Evolutionary conservation across 2,888 invertebrate genomes (phyloP).

Genomic region (Acholoe squamosa): DNA sequence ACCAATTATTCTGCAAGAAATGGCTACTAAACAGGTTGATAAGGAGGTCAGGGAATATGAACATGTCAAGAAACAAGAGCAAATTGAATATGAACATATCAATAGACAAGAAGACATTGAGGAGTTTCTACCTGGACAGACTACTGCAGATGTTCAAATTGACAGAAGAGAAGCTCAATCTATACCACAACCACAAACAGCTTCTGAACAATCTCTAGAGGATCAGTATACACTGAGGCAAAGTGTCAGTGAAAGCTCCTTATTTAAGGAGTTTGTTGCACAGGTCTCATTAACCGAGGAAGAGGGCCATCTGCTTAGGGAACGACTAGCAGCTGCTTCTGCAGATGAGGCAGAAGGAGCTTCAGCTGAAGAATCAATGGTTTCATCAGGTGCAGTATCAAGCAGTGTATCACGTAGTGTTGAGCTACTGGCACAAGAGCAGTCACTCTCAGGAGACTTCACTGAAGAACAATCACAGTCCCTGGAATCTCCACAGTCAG

Average conservation of each 20-base stretch:
- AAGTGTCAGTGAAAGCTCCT: slow-evolving; percentile 9
- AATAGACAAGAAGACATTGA: not conserved
- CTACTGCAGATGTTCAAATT: not conserved
- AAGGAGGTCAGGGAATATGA: too few relatives aligned
- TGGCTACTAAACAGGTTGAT: not conserved
- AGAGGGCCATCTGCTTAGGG: slow-evolving; percentile 4
- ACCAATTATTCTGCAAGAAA: not conserved
- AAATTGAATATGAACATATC: not conserved
- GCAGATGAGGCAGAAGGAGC: slow-evolving; percentile 17
- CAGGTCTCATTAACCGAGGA: slow-evolving; percentile 33
- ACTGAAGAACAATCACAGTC: not conserved
- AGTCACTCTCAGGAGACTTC: slow-evolving; percentile 6
- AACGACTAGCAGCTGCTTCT: not conserved
- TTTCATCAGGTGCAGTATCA: not conserved
- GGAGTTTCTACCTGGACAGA: not conserved
- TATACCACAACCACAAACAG: not conserved
- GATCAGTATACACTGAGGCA: not conserved
- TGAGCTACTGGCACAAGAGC: slow-evolving; percentile 10
- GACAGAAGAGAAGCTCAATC: not conserved
- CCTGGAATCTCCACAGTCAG: not conserved
- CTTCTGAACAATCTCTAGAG: not conserved
- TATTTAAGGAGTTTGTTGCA: slow-evolving; percentile 38
- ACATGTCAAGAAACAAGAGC: not conserved
- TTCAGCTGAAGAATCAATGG: not conserved
- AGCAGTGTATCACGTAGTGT: not conserved